phyloP scores from a whole-genome alignment of 1,140 invertebrate species.

The Sitodiplosis mosellana region DNA sequence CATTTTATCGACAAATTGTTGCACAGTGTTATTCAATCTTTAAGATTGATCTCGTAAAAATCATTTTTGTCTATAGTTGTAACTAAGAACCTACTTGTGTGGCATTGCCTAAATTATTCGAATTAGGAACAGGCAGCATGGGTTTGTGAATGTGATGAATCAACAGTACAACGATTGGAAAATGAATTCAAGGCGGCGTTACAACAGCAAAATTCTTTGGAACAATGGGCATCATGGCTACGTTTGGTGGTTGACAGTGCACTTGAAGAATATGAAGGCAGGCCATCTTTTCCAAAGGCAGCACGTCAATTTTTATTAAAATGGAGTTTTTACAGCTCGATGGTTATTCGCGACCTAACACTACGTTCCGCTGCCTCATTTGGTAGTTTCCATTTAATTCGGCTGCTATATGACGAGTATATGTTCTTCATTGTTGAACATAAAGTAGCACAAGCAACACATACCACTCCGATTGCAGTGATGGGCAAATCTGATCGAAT shows the following conservation, averaged over 20 bases:
- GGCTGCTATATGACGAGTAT: conserved; percentile 95
- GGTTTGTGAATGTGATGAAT: conserved; percentile 89
- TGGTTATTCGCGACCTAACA: conserved; percentile 90
- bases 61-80: too few relatives aligned
- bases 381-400: conserved; percentile 96
- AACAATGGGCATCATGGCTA: conserved; percentile 95
- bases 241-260: conserved; percentile 78
- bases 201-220: conserved; percentile 80
- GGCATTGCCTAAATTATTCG: conserved; percentile 9
- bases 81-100: conserved; percentile 1
- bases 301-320: conserved; percentile 89
- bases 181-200: conserved; percentile 87
- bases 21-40: too few relatives aligned
- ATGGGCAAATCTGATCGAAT: conserved; percentile 33
- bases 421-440: conserved; percentile 98
- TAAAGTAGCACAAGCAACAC: conserved; percentile 78
- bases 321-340: conserved; percentile 98
- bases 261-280: conserved; percentile 71
- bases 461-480: conserved; percentile 83
- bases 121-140: conserved; percentile 68
- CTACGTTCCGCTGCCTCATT: conserved; percentile 92
- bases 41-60: too few relatives aligned
- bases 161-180: conserved; percentile 70
- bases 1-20: too few relatives aligned
- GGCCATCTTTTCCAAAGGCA: conserved; percentile 72